Evolutionary conservation across 2,113 vertebrate genomes (phyloP), one percentile per base, ranked within the genome.

Genomic region (Isichthys henryi): DNA sequence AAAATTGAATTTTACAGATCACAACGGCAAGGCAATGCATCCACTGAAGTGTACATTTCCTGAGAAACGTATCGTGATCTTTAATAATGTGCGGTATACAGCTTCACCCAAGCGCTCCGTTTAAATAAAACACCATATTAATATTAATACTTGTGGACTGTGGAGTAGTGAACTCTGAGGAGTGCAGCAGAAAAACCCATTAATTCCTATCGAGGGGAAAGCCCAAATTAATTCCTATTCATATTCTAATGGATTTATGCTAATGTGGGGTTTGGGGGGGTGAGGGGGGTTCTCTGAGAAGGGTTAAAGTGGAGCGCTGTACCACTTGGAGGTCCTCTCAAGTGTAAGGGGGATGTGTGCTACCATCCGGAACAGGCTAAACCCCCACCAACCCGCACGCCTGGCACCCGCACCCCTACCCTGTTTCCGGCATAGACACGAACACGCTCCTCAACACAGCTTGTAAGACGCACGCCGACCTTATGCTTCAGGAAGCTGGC

Each of bases 101-200:
- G 95, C 94, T 95, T 92, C 95, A 95, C 93, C 94, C 95, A 95
- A 95, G 96, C 95, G 93, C 95, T 95, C 94, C 95, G 94, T 96
- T 96, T 96, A 96, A 96, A 96, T 95, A 94, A 92, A 93, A 95
- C 93, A 94, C 92, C 90, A 91, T 95, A 97, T 97, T 96, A 96
- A 96, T 96, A 96, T 96, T 96, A 96, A 97, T 97, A 96, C 95
- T 95, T 96, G 96, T 96, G 96, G 96, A 96, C 95, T 96, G 95
- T 95, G 94, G 93, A 93, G 93, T 92, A 94, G 93, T 92, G 92
- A 92, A 88, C 92, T 92, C 93, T 93, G 95, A 93, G 94, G 92
- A 94, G 93, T 94, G 93, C 92, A 85, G 92, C 94, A 94, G 95
- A 95, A 95, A 96, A 95, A 96, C 95, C 94, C 95, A 96, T 96